Conservation (phyloP, 2,113 vertebrate species). For the Chaetodon trifascialis region DNA sequence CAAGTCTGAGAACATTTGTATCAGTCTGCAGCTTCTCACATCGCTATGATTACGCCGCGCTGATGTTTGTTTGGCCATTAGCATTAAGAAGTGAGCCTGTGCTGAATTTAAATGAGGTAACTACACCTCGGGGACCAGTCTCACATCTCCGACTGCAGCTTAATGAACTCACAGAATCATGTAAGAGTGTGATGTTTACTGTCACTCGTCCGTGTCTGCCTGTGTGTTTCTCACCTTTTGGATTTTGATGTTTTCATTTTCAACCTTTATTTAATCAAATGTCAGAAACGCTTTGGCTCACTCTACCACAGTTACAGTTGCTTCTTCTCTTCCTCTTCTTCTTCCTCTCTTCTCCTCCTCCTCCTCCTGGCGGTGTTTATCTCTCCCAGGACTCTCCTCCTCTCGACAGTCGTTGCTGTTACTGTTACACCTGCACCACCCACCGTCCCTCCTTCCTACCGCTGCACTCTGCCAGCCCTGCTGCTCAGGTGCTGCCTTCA, state of each 20-base stretch:
- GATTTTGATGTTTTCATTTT: not conserved
- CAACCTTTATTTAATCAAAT: not conserved
- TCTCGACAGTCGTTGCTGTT: conserved; percentile 88
- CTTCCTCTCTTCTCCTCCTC: not conserved
- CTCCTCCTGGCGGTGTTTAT: conserved; percentile 44
- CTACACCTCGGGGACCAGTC: conserved; percentile 25
- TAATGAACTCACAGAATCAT: conserved; percentile 24
- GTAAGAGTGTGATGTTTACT: not conserved
- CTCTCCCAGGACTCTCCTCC: conserved; percentile 89
- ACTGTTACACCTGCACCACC: conserved; percentile 91
- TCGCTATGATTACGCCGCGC: conserved; percentile 20
- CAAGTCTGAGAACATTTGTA: not conserved
- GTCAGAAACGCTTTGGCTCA: not conserved
- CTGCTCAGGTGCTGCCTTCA: conserved; percentile 86
- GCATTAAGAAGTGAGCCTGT: conserved; percentile 24
- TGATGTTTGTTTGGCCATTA: conserved; percentile 33
- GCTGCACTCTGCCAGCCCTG: conserved; percentile 88
- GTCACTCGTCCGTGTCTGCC: not conserved
- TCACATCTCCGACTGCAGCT: conserved; percentile 26
- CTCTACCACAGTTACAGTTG: not conserved
- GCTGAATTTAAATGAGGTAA: conserved; percentile 50
- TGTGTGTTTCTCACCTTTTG: not conserved
- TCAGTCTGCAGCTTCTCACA: not conserved
- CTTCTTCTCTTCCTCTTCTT: not conserved
- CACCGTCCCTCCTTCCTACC: conserved; percentile 90